phyloP scores from a whole-genome alignment of 1,140 invertebrate genomes.

The Belonocnema kinseyi region DNA sequence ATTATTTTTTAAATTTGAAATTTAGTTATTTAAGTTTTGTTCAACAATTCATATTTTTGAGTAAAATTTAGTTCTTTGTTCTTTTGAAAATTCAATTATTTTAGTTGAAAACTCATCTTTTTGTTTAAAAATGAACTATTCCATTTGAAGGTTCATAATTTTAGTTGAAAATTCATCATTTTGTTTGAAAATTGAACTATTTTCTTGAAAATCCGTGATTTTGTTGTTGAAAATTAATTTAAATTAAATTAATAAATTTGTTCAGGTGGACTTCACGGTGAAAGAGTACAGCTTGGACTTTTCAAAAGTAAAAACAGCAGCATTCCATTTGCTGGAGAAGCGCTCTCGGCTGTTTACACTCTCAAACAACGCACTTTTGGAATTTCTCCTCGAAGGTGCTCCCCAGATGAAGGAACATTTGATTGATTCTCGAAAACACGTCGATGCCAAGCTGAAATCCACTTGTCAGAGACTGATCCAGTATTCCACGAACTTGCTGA shows the following conservation, averaged over 20 bases:
- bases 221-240: too few species aligned
- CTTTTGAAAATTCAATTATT: too few species aligned
- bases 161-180: too few species aligned
- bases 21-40: too few species aligned
- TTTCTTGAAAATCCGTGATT: too few species aligned
- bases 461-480: conserved; percentile 95
- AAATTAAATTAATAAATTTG: background rate
- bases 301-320: conserved; percentile 88
- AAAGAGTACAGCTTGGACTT: conserved; percentile 96
- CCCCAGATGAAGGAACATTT: conserved; percentile 94
- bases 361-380: conserved; percentile 92
- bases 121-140: too few species aligned
- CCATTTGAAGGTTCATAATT: too few species aligned
- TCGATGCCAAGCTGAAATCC: conserved; percentile 92
- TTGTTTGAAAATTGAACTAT: too few species aligned
- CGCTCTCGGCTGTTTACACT: conserved; percentile 91
- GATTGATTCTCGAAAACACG: conserved; percentile 95
- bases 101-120: too few species aligned
- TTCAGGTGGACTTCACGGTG: conserved; percentile 90
- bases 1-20: too few species aligned
- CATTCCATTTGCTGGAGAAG: conserved; percentile 90
- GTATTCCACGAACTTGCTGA: conserved; percentile 85
- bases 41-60: too few species aligned
- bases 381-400: conserved; percentile 93
- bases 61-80: too few species aligned